Percentiles rank a stretch among this genome's conserved stretches.
Conservation (phyloP, 2,888 invertebrate genomes). For the Mylabris sibirica region DNA sequence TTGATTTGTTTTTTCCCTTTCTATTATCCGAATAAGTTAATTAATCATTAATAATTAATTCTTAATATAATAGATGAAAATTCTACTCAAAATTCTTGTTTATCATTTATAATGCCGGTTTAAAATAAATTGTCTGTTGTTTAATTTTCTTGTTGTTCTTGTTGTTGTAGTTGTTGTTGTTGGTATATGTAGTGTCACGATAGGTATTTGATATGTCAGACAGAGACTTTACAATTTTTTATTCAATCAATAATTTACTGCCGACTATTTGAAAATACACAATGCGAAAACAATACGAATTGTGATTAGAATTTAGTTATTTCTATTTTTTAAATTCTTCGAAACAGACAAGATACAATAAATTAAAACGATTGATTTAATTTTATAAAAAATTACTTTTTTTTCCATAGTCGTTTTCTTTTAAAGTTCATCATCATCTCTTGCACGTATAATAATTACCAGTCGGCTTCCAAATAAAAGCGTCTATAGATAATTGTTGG, state of each 20-base stretch:
- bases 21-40: not conserved
- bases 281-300: not conserved
- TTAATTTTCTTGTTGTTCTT: not conserved
- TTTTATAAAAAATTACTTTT: not conserved
- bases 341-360: conserved; percentile 23
- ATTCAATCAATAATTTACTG: not conserved
- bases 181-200: not conserved
- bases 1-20: no score
- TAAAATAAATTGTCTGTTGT: conserved; percentile 6
- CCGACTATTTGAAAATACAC: not conserved
- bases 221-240: not conserved
- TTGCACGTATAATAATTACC: conserved; percentile 41
- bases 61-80: not conserved
- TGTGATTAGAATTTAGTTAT: not conserved
- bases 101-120: not conserved
- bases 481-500: conserved; percentile 40
- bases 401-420: not conserved
- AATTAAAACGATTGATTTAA: not conserved
- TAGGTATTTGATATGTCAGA: conserved; percentile 9
- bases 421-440: conserved; percentile 23
- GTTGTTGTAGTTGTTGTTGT: not conserved
- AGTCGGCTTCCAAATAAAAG: conserved; percentile 40
- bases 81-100: not conserved
- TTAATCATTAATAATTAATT: not conserved
- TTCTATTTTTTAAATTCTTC: conserved; percentile 32